These are phyloP conservation scores for Heliconius congener DNA, from an alignment of 1,140 invertebrate species.

Conservation along the genomic window DNA sequence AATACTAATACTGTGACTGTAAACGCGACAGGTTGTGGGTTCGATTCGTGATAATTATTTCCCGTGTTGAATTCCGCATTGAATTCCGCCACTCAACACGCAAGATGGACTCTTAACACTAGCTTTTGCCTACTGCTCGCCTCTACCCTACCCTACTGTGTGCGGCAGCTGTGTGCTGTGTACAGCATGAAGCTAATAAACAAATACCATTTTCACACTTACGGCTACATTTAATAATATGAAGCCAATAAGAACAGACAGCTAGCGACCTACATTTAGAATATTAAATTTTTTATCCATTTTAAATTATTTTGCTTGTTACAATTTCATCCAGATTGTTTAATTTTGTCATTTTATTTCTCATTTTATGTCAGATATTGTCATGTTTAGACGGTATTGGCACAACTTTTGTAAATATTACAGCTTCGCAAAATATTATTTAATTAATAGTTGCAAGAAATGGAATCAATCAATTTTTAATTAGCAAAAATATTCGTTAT, in stretches of 20 bases:
- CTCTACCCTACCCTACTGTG: too few relatives aligned
- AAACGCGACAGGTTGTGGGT: too few relatives aligned
- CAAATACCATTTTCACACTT: background rate
- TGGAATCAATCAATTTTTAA: too few relatives aligned
- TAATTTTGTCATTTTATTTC: background rate
- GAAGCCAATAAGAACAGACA: slow-evolving; percentile 6
- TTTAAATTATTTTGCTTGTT: background rate
- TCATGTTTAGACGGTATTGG: slow-evolving; percentile 9
- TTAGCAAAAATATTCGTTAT: too few relatives aligned
- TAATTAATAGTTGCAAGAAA: too few relatives aligned
- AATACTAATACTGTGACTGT: background rate
- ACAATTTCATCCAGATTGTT: background rate
- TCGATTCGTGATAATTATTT: too few relatives aligned
- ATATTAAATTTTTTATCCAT: background rate
- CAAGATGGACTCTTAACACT: too few relatives aligned
- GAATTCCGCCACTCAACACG: too few relatives aligned
- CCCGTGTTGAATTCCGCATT: too few relatives aligned
- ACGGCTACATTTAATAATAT: background rate
- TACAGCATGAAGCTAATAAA: background rate
- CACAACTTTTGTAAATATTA: background rate
- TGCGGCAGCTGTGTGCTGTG: too few relatives aligned
- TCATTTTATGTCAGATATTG: background rate
- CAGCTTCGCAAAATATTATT: background rate
- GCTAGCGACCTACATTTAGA: background rate
- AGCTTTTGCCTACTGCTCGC: too few relatives aligned